Evolutionary conservation across 2,113 vertebrate species (phyloP).

Genomic region (Heteronetta atricapilla): DNA sequence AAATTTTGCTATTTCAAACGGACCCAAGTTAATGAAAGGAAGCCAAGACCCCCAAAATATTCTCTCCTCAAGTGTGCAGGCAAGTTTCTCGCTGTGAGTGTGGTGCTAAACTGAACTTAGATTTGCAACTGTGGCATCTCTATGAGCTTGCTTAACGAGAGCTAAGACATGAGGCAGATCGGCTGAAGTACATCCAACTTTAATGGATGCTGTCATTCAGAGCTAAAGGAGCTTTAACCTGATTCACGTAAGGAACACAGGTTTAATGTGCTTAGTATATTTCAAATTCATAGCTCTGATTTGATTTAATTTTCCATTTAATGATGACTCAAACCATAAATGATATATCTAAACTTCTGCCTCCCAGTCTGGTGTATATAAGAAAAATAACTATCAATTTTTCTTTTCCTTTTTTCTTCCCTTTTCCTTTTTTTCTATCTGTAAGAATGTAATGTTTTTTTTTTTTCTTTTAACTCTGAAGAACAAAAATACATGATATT

Average conservation of each 20-base stretch:
- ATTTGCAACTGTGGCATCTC: background rate
- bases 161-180: background rate
- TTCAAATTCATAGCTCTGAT: conserved; percentile 25
- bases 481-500: background rate
- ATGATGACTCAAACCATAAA: background rate
- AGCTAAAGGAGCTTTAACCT: background rate
- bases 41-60: background rate
- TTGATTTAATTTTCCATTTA: conserved; percentile 31
- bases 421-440: background rate
- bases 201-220: conserved; percentile 36
- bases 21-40: background rate
- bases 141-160: conserved; percentile 24
- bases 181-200: conserved; percentile 1
- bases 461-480: background rate
- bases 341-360: background rate
- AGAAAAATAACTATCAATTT: background rate
- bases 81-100: fast-evolving
- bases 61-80: background rate
- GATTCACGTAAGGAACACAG: background rate
- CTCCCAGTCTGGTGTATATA: background rate
- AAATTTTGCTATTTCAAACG: background rate
- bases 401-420: background rate
- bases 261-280: conserved; percentile 6
- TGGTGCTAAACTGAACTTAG: background rate
- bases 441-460: background rate